Conservation (phyloP, 2,888 invertebrate species). For the Hirtodrosophila trivittata region DNA sequence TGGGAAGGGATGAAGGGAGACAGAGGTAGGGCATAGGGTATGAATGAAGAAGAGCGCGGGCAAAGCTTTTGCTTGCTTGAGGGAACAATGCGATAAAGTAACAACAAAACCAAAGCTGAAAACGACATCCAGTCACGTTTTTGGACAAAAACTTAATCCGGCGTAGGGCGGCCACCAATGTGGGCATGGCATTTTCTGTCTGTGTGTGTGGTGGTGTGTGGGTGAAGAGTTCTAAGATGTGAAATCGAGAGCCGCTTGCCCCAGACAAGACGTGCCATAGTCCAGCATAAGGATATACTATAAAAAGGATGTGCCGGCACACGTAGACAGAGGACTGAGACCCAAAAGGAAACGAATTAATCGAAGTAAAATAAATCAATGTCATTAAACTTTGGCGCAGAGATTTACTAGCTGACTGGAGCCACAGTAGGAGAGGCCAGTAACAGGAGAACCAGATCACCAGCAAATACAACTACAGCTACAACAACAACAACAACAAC, state of each 20-base stretch:
- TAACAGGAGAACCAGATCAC: slow-evolving; percentile 18
- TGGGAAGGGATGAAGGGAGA: background rate
- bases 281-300: slow-evolving; percentile 57
- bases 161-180: slow-evolving; percentile 21
- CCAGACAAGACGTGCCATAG: slow-evolving; percentile 74
- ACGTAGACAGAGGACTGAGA: slow-evolving; percentile 36
- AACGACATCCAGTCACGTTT: slow-evolving; percentile 80
- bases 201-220: slow-evolving; percentile 2
- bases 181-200: slow-evolving; percentile 15
- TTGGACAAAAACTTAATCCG: slow-evolving; percentile 76
- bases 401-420: slow-evolving; percentile 69
- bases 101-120: slow-evolving; percentile 64
- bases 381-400: slow-evolving; percentile 78
- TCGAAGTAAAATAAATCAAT: slow-evolving; percentile 84
- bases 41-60: background rate
- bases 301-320: slow-evolving; percentile 44
- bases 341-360: slow-evolving; percentile 80
- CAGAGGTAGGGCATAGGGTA: background rate
- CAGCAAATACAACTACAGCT: slow-evolving; percentile 23
- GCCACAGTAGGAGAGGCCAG: background rate
- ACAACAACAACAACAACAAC: slow-evolving; percentile 31
- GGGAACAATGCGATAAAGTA: slow-evolving; percentile 69
- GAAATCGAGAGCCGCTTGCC: slow-evolving; percentile 66
- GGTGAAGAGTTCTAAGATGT: slow-evolving; percentile 50
- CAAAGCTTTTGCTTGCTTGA: slow-evolving; percentile 42